Evolutionary conservation across 2,797 vertebrate genomes (phyloP).

Genomic region (Pogonophryne albipinna): DNA sequence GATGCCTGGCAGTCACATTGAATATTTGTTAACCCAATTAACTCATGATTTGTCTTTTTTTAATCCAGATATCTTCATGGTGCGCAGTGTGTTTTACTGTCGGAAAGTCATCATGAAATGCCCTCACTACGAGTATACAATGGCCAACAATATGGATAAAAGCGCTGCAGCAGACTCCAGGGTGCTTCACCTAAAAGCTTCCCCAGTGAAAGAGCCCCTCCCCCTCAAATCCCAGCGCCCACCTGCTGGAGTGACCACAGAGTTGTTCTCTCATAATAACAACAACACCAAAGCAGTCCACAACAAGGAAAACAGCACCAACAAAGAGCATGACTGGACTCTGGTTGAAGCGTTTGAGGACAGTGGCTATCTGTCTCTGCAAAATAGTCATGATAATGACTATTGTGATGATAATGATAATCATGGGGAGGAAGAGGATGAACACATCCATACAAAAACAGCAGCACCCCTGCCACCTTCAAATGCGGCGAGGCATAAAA

Average conservation of each 20-base stretch:
- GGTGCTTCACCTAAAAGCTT: conserved; percentile 42
- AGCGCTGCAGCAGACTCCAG: conserved; percentile 30
- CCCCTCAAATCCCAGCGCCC: conserved; percentile 52
- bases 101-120: conserved; percentile 67
- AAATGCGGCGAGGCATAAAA: not conserved
- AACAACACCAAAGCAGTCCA: conserved; percentile 72
- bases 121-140: conserved; percentile 35
- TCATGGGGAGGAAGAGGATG: conserved; percentile 49
- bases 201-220: conserved; percentile 65
- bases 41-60: not conserved
- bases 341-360: conserved; percentile 84
- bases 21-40: not conserved
- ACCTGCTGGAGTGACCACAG: conserved; percentile 1
- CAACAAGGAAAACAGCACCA: conserved; percentile 90
- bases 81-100: conserved; percentile 10
- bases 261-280: conserved; percentile 30
- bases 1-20: not conserved
- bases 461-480: not conserved
- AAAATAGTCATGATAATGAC: conserved; percentile 76
- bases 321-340: conserved; percentile 51
- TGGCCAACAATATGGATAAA: conserved; percentile 51
- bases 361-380: conserved; percentile 93
- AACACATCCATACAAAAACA: not conserved
- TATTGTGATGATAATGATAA: conserved; percentile 68
- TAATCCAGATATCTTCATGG: conserved; percentile 26